Evolutionary conservation across 2,888 invertebrate species (phyloP).

Genomic region (Lasioglossum pauxillum): DNA sequence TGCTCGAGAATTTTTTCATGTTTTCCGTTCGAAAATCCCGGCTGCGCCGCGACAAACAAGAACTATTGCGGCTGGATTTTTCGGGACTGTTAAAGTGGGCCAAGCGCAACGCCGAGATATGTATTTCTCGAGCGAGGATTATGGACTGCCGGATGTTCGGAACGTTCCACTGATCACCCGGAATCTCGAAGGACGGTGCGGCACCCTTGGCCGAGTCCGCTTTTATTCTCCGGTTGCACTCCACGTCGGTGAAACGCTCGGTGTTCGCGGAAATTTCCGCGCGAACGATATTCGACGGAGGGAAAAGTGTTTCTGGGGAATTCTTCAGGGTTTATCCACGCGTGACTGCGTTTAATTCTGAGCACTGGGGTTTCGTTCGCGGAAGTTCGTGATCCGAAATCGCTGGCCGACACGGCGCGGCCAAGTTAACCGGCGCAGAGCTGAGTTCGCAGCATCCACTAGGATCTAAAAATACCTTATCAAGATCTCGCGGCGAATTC

Average conservation of each 20-base stretch:
- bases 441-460: neutral
- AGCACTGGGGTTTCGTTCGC: neutral
- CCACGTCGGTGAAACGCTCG: constrained; percentile 37
- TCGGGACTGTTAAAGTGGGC: neutral
- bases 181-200: constrained; percentile 16
- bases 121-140: neutral
- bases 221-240: constrained; percentile 46
- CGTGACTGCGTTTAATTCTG: constrained; percentile 49
- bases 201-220: constrained; percentile 14
- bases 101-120: neutral
- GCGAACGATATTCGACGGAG: constrained; percentile 16
- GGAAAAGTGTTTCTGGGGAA: constrained; percentile 37
- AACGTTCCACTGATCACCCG: constrained; percentile 18
- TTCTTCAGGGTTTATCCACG: constrained; percentile 32
- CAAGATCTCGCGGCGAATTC: neutral
- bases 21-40: neutral
- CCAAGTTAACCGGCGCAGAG: neutral
- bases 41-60: neutral
- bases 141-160: constrained; percentile 14
- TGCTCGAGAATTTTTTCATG: neutral
- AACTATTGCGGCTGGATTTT: neutral
- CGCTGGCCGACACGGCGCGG: neutral
- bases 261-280: constrained; percentile 44
- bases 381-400: constrained; percentile 1
- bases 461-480: neutral